Percentiles rank a stretch among this genome's conserved stretches.
Evolutionary conservation across 2,113 vertebrate species (phyloP).

Genomic region (Odocoileus virginianus): DNA sequence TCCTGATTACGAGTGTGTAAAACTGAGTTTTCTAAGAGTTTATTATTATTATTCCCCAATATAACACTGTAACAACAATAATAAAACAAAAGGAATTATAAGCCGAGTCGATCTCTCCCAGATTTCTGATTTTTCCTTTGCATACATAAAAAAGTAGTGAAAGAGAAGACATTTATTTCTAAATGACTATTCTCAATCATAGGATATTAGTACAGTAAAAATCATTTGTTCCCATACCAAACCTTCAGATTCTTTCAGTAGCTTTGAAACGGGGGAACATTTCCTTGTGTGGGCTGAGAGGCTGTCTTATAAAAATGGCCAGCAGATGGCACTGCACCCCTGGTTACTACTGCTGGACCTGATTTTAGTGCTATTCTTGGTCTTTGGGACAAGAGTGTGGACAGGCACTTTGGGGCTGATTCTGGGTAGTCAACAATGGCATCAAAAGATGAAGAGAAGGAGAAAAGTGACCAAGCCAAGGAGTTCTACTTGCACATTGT

Average conservation of each 20-base stretch:
- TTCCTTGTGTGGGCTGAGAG: not conserved
- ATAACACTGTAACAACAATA: not conserved
- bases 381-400: not conserved
- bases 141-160: not conserved
- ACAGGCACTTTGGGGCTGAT: not conserved
- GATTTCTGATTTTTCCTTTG: conserved; percentile 47
- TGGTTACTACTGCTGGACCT: not conserved
- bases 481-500: not conserved
- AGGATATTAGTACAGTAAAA: conserved; percentile 18
- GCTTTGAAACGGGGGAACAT: conserved; percentile 9
- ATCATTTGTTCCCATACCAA: not conserved
- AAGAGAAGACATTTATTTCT: not conserved
- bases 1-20: conserved; percentile 64
- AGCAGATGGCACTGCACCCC: conserved; percentile 58
- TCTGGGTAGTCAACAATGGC: not conserved
- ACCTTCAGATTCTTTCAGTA: not conserved
- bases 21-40: conserved; percentile 57
- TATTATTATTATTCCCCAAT: conserved; percentile 71
- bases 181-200: not conserved
- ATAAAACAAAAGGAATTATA: not conserved
- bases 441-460: not conserved
- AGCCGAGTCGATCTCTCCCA: conserved; percentile 24
- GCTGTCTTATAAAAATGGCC: not conserved
- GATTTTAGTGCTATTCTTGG: not conserved
- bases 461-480: not conserved